Base-by-base conservation (phyloP, 2,888 invertebrate genomes). In the Chrysolina oricalcia region DNA sequence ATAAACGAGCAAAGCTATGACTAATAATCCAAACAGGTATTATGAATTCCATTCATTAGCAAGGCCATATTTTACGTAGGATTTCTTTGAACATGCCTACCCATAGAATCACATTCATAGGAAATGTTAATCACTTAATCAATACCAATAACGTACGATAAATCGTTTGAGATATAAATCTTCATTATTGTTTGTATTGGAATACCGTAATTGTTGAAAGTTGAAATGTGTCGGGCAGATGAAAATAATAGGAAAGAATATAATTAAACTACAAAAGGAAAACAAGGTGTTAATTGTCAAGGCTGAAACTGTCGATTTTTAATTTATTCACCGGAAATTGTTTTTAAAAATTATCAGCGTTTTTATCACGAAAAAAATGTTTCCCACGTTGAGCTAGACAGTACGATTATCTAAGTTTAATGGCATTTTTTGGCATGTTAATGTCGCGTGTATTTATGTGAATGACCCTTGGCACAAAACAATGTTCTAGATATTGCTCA, bases 371-470 rank as follows among this genome's bases (percentile, higher is more conserved):
- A 53, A 53, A 59, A 56, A 13, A 59, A 8, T 8, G 13, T 59
- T 59, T 59, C 35, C 59, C 59, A 59, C 13, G 53, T 53, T 21
- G 5, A 5, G 56, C 56, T n/a, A 35, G 59, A 59, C 59, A n/a
- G 35, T 15, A 27, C 15, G 35, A 59, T 59, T 59, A 59, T 59
- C 59, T 35, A 6, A 59, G 15, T 8, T n/a, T 59, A 13, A 59
- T 59, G 59, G 35, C 11, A 59, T 59, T 27, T 59, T 53, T 59
- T 15, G 35, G 59, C 23, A 59, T 75, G 74, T 79, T 74, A 79
- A 79, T 79, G 79, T 65, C 72, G 75, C 19, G 0, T 35, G 71
- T 69, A 74, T 77, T 76, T 78, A 78, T 79, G 79, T 74, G 77
- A 79, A 74, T 75, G 79, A 79, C 77, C 79, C 75, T 63, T 66